These are phyloP conservation scores for Gambusia holbrooki DNA, from an alignment of 2,113 vertebrate species.

Conservation along the genomic window DNA sequence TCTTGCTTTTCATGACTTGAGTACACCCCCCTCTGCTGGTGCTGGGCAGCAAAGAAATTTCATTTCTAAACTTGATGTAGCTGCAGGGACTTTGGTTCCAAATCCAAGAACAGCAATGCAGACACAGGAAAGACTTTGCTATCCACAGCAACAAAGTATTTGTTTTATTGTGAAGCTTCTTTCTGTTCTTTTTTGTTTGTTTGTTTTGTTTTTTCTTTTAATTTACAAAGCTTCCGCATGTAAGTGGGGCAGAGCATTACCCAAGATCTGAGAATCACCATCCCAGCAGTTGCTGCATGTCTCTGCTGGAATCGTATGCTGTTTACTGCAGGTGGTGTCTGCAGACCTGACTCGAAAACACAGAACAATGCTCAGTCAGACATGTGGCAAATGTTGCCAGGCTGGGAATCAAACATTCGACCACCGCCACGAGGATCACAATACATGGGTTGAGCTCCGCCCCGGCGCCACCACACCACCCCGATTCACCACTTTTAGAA, in stretches of 20 bases:
- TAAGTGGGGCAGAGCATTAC: slow-evolving; percentile 74
- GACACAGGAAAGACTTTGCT: slow-evolving; percentile 61
- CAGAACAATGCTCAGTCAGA: slow-evolving; percentile 41
- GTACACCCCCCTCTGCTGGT: slow-evolving; percentile 76
- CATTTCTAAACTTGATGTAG: slow-evolving; percentile 28
- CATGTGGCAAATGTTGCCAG: no score
- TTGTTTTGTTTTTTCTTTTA: not conserved
- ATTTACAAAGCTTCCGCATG: slow-evolving; percentile 57
- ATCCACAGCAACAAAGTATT: slow-evolving; percentile 47
- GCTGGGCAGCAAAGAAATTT: slow-evolving; percentile 48
- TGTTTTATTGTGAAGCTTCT: slow-evolving; percentile 53
- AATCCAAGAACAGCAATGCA: slow-evolving; percentile 65
- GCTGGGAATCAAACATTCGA: no score
- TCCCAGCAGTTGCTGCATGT: slow-evolving; percentile 50
- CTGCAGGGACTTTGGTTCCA: slow-evolving; percentile 56
- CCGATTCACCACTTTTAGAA: no score
- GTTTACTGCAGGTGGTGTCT: slow-evolving; percentile 36
- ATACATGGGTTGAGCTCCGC: no score
- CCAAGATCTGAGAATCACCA: slow-evolving; percentile 67
- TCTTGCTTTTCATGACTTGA: slow-evolving; percentile 55
- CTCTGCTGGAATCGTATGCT: slow-evolving; percentile 55
- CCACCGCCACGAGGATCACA: no score
- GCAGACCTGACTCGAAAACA: slow-evolving; percentile 32
- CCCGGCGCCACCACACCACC: no score
- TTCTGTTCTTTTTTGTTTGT: slow-evolving; percentile 1